Conservation (phyloP, 1,140 invertebrate genomes). For the Chlorops oryzae region DNA sequence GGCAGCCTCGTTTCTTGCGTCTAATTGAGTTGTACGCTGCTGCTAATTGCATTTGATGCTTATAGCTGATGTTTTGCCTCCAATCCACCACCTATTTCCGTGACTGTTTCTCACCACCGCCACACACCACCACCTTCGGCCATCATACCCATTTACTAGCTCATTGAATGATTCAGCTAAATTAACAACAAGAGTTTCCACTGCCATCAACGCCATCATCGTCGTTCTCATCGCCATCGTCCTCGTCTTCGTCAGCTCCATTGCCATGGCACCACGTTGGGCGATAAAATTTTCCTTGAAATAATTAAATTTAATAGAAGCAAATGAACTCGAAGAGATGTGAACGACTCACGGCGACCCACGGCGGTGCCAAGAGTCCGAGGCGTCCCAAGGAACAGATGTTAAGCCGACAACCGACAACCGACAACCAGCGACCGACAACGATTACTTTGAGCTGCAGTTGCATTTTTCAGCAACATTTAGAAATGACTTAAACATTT, state of each 20-base stretch:
- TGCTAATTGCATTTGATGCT: slow-evolving; percentile 47
- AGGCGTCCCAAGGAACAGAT: background rate
- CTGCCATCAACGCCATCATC: too few relatives aligned
- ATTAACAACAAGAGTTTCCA: too few relatives aligned
- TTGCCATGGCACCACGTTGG: too few relatives aligned
- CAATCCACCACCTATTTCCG: background rate
- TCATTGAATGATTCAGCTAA: too few relatives aligned
- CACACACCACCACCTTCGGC: too few relatives aligned
- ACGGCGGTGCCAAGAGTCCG: slow-evolving; percentile 7
- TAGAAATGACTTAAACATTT: too few relatives aligned
- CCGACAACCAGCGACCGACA: too few relatives aligned
- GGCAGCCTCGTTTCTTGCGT: slow-evolving; percentile 17
- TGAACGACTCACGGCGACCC: background rate
- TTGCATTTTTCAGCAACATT: too few relatives aligned
- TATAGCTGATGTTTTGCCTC: slow-evolving; percentile 25
- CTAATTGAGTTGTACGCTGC: slow-evolving; percentile 46
- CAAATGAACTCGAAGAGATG: background rate
- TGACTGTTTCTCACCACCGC: background rate
- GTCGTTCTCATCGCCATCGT: too few relatives aligned
- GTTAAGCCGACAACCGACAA: slow-evolving; percentile 7
- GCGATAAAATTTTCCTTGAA: slow-evolving; percentile 12
- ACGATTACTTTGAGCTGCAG: too few relatives aligned
- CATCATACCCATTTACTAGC: too few relatives aligned
- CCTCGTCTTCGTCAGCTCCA: too few relatives aligned
- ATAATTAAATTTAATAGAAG: slow-evolving; percentile 15